Evolutionary conservation across 2,888 invertebrate genomes (phyloP).

Genomic region (Monoplex corrugatus): DNA sequence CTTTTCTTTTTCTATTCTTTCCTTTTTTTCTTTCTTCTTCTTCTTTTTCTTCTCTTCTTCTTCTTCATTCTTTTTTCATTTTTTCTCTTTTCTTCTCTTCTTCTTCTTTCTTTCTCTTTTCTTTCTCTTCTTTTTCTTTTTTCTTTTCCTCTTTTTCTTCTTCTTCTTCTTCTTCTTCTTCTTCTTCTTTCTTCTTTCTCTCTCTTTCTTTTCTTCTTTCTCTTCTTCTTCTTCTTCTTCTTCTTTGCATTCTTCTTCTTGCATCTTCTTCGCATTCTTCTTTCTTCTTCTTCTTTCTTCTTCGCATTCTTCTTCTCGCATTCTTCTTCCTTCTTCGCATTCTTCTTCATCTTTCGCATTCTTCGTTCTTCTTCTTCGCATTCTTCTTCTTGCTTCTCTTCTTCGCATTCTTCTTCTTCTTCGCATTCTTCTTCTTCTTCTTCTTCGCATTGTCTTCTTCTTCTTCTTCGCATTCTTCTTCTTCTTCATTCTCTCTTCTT

Average conservation of each 20-base stretch:
- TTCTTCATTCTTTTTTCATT: too few species aligned
- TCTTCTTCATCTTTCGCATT: too few species aligned
- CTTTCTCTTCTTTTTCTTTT: not conserved
- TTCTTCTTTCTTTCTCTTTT: not conserved
- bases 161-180: not conserved
- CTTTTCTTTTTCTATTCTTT: too few species aligned
- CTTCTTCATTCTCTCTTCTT: not conserved
- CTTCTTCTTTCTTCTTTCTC: not conserved
- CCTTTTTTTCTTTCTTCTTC: too few species aligned
- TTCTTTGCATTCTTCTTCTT: not conserved
- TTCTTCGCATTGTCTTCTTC: too few species aligned
- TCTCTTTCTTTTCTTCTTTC: not conserved
- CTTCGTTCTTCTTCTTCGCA: not conserved
- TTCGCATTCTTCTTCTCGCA: too few species aligned
- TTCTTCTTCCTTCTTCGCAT: too few species aligned
- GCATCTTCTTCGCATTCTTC: not conserved
- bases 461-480: too few species aligned
- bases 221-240: not conserved
- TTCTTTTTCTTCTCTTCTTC: too few species aligned
- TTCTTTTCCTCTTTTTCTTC: not conserved
- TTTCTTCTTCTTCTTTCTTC: not conserved
- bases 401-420: not conserved
- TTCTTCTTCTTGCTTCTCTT: not conserved
- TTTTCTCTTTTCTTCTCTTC: not conserved
- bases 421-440: not conserved